Percentiles rank a stretch among this genome's conserved stretches.
Conservation (phyloP, 2,113 vertebrate genomes). For the Andinoacara biseriatus region DNA sequence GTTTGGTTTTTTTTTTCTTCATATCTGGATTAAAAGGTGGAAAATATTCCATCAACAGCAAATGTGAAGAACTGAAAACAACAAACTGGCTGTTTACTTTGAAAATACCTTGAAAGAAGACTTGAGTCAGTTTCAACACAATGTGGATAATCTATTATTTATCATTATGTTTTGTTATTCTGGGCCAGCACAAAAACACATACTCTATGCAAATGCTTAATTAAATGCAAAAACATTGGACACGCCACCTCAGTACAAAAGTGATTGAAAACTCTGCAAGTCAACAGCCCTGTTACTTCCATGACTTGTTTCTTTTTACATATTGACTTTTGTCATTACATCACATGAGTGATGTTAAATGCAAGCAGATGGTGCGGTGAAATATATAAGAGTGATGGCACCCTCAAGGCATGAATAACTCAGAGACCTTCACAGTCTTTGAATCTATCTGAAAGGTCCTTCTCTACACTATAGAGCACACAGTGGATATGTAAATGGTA, state of each 20-base stretch:
- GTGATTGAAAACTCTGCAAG: slow-evolving; percentile 3
- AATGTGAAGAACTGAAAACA: slow-evolving; percentile 34
- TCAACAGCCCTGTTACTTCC: neutral
- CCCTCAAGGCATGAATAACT: slow-evolving; percentile 58
- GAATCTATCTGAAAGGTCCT: slow-evolving; percentile 37
- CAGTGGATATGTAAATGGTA: slow-evolving; percentile 27
- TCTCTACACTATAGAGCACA: slow-evolving; percentile 11
- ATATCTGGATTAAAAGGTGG: neutral
- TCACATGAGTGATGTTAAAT: slow-evolving; percentile 66
- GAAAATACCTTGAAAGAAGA: slow-evolving; percentile 36
- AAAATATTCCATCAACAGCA: slow-evolving; percentile 29
- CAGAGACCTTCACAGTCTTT: slow-evolving; percentile 47
- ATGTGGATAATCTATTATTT: neutral
- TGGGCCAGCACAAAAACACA: neutral
- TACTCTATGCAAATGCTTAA: neutral
- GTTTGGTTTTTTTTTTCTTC: neutral
- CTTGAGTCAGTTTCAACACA: slow-evolving; percentile 4
- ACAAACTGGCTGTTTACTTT: slow-evolving; percentile 17
- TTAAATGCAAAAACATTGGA: neutral
- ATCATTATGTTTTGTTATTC: neutral
- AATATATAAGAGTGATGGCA: slow-evolving; percentile 45
- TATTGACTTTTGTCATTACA: slow-evolving; percentile 60
- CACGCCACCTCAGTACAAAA: neutral
- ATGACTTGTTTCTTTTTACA: slow-evolving; percentile 25
- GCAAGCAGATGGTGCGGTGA: slow-evolving; percentile 59